phyloP scores from a whole-genome alignment of 2,113 vertebrate species.

The Scomber scombrus region DNA sequence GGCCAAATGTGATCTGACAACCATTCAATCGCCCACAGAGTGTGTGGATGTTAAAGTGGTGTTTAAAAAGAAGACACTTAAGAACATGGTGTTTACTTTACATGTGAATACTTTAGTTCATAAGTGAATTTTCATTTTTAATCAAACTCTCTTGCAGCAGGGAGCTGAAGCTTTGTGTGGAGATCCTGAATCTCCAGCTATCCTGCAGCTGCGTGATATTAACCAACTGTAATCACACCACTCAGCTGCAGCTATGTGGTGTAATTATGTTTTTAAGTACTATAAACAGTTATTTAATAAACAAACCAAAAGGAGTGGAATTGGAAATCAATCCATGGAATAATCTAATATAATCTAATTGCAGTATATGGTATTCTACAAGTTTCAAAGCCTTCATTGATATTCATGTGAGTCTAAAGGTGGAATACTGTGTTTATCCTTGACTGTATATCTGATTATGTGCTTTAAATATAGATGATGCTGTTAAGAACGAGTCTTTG shows the following conservation, averaged over 20 bases:
- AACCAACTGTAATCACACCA: not conserved
- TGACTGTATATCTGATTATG: not conserved
- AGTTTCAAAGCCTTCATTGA: not conserved
- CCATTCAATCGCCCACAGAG: not conserved
- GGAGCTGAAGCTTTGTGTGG: not conserved
- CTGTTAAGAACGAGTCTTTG: constrained; percentile 7
- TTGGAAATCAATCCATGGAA: too few species aligned
- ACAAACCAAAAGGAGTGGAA: too few species aligned
- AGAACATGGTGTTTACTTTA: not conserved
- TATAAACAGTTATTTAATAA: too few species aligned
- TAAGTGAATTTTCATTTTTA: not conserved
- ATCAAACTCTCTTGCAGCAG: constrained; percentile 10
- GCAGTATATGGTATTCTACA: not conserved
- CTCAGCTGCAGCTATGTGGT: constrained; percentile 17
- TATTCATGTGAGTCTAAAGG: not conserved
- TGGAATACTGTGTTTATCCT: not conserved
- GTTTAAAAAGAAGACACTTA: constrained; percentile 1
- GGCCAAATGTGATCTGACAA: constrained; percentile 19
- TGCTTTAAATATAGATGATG: constrained; percentile 2
- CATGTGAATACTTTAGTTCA: not conserved
- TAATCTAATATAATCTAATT: not conserved
- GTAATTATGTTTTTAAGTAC: constrained; percentile 14
- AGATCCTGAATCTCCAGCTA: not conserved
- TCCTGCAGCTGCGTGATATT: not conserved
- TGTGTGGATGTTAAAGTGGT: not conserved